Conservation (phyloP, 2,113 vertebrate genomes). For the Corythoichthys intestinalis region DNA sequence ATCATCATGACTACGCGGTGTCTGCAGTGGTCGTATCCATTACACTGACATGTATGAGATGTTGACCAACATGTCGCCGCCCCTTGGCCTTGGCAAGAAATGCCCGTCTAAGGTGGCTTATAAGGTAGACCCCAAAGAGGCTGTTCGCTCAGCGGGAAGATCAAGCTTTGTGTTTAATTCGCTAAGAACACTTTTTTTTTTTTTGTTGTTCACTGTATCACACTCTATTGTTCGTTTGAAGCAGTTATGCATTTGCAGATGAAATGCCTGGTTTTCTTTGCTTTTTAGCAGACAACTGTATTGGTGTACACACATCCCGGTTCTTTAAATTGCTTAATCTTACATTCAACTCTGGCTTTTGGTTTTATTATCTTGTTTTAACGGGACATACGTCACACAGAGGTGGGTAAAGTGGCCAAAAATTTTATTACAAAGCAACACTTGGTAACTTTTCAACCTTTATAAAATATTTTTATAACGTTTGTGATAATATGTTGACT, state of each 20-base stretch:
- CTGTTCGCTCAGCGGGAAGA: conserved; percentile 16
- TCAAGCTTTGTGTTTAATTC: conserved; percentile 41
- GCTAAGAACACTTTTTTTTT: conserved; percentile 19
- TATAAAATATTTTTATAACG: no score
- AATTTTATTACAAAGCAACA: no score
- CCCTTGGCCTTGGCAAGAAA: conserved; percentile 99
- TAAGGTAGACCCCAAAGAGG: conserved; percentile 82
- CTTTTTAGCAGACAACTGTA: conserved; percentile 42
- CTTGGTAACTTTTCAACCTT: no score
- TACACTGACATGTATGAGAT: conserved; percentile 99
- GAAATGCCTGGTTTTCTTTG: conserved; percentile 48
- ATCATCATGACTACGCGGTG: conserved; percentile 52
- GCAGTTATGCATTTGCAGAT: conserved; percentile 27
- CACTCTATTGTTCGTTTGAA: conserved; percentile 39
- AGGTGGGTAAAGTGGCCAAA: no score
- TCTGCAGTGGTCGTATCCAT: conserved; percentile 97
- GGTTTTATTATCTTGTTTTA: no score
- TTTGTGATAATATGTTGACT: no score
- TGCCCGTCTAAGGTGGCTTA: conserved; percentile 99
- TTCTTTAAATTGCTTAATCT: not conserved
- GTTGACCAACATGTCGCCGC: conserved; percentile 99
- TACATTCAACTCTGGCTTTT: no score
- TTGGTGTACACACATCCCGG: not conserved
- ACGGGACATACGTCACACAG: no score
- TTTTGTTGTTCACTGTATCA: conserved; percentile 26